These are phyloP conservation scores for Seira musarum DNA, from an alignment of 2,888 invertebrate genomes.

Conservation along the genomic window DNA sequence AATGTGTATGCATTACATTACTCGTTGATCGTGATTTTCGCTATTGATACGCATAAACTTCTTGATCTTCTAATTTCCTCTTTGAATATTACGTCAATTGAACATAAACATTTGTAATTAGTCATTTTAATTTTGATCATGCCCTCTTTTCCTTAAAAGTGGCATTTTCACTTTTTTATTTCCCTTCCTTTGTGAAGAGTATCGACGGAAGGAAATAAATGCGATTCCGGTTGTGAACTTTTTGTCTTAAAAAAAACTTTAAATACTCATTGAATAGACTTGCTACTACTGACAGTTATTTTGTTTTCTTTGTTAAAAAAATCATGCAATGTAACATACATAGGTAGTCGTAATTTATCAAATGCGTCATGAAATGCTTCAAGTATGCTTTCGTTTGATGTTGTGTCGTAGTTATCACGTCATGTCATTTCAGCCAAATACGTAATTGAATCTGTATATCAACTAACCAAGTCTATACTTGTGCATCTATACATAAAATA, in stretches of 20 bases:
- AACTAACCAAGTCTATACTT: too few relatives aligned
- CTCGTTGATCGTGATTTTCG: too few relatives aligned
- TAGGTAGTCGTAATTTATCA: too few relatives aligned
- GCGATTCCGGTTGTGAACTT: constrained; percentile 26
- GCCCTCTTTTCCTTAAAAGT: not conserved
- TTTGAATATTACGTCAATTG: constrained; percentile 5
- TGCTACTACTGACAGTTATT: constrained; percentile 1
- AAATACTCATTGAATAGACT: constrained; percentile 53
- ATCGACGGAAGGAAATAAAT: not conserved
- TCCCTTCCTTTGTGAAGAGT: not conserved
- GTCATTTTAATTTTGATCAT: not conserved
- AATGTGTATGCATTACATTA: too few relatives aligned
- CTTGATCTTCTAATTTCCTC: not conserved
- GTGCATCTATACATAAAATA: not conserved
- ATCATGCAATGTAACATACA: too few relatives aligned
- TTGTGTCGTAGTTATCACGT: too few relatives aligned
- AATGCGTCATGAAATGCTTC: too few relatives aligned
- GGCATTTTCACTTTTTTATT: not conserved
- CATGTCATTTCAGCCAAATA: too few relatives aligned
- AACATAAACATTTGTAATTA: not conserved
- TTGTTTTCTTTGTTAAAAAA: not conserved
- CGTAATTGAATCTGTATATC: too few relatives aligned
- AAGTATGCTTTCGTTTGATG: too few relatives aligned
- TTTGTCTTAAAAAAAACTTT: constrained; percentile 32
- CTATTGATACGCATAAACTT: not conserved